phyloP scores from a whole-genome alignment of 2,888 invertebrate genomes.

The Argyresthia albistria region DNA sequence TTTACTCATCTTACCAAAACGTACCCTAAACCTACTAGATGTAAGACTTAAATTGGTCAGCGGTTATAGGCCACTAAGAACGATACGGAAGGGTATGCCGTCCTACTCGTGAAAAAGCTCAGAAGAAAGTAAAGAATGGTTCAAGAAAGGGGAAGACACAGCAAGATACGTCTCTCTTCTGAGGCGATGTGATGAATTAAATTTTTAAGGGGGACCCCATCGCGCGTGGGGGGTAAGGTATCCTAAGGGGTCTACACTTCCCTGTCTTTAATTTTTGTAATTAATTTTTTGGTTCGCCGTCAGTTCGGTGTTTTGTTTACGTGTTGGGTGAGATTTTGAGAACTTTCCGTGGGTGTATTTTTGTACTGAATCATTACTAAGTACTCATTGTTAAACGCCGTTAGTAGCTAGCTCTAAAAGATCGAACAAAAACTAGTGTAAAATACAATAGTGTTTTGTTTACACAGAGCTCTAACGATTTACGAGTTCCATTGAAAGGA shows the following conservation, averaged over 20 bases:
- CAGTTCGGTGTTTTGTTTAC: neutral
- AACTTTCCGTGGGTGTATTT: no score
- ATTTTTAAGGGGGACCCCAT: conserved; percentile 63
- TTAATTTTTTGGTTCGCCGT: conserved; percentile 28
- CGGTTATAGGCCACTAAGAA: neutral
- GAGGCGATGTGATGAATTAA: conserved; percentile 65
- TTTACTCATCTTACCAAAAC: neutral
- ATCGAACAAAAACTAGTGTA: no score
- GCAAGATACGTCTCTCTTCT: conserved; percentile 48
- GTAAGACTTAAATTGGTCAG: conserved; percentile 11
- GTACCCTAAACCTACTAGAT: fast-evolving
- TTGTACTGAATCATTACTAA: no score
- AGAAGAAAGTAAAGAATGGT: conserved; percentile 70
- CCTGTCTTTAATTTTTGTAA: conserved; percentile 62
- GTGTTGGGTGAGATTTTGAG: neutral
- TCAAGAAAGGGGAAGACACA: conserved; percentile 61
- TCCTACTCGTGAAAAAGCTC: conserved; percentile 63
- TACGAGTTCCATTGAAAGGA: no score
- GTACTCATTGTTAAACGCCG: no score
- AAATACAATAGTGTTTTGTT: no score
- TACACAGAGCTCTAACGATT: no score
- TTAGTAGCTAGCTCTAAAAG: no score
- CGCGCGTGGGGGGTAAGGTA: conserved; percentile 29
- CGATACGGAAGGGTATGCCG: conserved; percentile 19
- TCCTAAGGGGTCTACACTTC: conserved; percentile 59